Base-by-base conservation (phyloP, 2,888 invertebrate genomes). In the Hypolimnas misippus region DNA sequence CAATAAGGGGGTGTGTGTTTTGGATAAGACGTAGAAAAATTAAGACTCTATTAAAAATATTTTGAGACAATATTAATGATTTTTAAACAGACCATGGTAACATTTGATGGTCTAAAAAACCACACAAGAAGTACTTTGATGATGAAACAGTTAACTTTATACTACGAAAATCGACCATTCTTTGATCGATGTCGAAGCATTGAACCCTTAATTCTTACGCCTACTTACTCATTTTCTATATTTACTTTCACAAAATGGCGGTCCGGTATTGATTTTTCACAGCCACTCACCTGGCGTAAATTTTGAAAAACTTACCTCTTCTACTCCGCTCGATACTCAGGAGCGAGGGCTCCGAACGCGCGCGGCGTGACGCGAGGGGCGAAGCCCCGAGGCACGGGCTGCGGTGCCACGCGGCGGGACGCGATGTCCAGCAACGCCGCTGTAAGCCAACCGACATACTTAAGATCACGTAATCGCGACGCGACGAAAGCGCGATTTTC, bases 331-430 rank as follows among this genome's bases (percentile, higher is more conserved):
- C 78, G 81, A 78, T 75, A 74, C 77, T 74, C 71, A 75, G 86
- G 91, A 91, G 90, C 91, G 70, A 89, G 91, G 91, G 91, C 91
- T 91, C 91, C 86, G 66, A 81, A 86, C 91, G 90, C 91, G 91
- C 89, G 91, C 91, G 90, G 74, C 83, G 82, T 61, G 80, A 74
- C 87, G 76, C 77, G 79, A 81, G 81, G 77, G 75, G 76, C 76
- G 70, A 71, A 72, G 75, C 76, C 77, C 78, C 75, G 53, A 65
- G 70, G 70, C 76, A 74, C 76, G 74, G 76, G 68, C 67, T 66
- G 72, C 79, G 76, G 78, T 79, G 86, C 87, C 87, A 83, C 88
- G 86, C 89, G 86, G 82, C 83, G 79, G 78, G 85, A 81, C 86
- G 80, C 89, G 86, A 77, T 75, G 81, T 82, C 88, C 87, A 81